phyloP scores from a whole-genome alignment of 2,113 vertebrate genomes.

The Chloropsis cyanopogon region DNA sequence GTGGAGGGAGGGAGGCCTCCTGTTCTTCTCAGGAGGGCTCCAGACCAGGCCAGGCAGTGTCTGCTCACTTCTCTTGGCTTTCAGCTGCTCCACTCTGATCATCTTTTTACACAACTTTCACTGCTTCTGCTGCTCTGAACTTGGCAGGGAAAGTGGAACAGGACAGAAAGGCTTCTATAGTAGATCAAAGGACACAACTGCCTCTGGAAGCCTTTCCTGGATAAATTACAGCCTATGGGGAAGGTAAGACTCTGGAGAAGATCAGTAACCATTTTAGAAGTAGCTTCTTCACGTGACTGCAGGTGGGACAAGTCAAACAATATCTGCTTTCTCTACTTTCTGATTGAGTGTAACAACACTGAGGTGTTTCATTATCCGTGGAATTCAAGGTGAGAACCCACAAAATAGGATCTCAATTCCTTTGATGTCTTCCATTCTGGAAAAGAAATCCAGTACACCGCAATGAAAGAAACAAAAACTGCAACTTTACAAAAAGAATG shows the following conservation, averaged over 20 bases:
- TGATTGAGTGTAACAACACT: not conserved
- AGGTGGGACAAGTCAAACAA: not conserved
- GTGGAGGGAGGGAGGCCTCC: not conserved
- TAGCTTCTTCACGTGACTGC: not conserved
- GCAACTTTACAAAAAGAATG: conserved; percentile 62
- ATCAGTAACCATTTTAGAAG: not conserved
- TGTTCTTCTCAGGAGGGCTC: not conserved
- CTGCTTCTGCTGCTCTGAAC: not conserved
- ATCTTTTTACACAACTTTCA: not conserved
- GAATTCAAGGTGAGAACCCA: not conserved
- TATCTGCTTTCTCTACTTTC: not conserved
- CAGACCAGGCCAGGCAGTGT: not conserved
- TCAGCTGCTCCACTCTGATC: not conserved
- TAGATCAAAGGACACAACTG: not conserved
- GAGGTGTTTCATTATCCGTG: not conserved
- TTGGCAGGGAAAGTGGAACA: not conserved
- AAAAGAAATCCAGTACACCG: not conserved
- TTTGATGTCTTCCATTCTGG: not conserved
- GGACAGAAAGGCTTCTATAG: not conserved
- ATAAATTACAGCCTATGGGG: not conserved
- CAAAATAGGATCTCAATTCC: not conserved
- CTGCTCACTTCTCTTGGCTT: not conserved
- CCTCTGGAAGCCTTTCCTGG: not conserved
- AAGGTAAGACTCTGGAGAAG: not conserved
- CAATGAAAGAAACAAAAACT: not conserved